These are phyloP conservation scores for Gastrophysa polygoni DNA, from an alignment of 2,888 invertebrate genomes.

Conservation along the genomic window DNA sequence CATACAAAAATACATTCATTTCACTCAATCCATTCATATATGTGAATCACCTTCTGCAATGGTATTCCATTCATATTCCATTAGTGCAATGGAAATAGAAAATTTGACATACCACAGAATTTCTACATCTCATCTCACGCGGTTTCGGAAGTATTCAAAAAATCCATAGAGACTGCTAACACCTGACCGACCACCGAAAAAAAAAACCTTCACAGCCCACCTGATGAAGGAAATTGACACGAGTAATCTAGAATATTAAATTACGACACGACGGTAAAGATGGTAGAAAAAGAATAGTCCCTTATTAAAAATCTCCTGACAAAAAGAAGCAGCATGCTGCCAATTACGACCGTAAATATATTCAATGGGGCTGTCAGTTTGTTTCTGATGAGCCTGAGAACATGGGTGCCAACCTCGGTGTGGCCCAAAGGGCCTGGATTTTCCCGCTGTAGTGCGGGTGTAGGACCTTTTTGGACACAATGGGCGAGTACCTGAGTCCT, in stretches of 20 bases:
- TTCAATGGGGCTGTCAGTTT: conserved; percentile 42
- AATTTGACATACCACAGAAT: too few species aligned
- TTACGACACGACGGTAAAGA: conserved; percentile 8
- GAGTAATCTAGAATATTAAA: not conserved
- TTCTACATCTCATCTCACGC: too few species aligned
- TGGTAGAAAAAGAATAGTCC: conserved; percentile 35
- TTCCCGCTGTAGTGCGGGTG: conserved; percentile 31
- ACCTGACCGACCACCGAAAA: not conserved
- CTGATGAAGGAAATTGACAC: not conserved
- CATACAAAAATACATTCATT: too few species aligned
- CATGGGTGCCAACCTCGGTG: conserved; percentile 32
- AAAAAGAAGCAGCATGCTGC: conserved; percentile 43
- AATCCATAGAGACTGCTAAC: not conserved
- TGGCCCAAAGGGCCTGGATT: conserved; percentile 30
- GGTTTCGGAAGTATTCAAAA: too few species aligned
- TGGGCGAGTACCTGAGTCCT: conserved; percentile 20
- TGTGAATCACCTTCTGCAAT: too few species aligned
- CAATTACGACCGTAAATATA: conserved; percentile 44
- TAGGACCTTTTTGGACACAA: conserved; percentile 21
- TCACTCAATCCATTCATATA: too few species aligned
- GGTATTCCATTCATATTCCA: too few species aligned
- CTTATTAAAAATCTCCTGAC: conserved; percentile 42
- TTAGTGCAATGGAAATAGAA: too few species aligned
- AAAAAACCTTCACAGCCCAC: not conserved
- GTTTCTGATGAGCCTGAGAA: conserved; percentile 44